phyloP scores from a whole-genome alignment of 2,888 invertebrate species.

The Ectropis crepuscularia region DNA sequence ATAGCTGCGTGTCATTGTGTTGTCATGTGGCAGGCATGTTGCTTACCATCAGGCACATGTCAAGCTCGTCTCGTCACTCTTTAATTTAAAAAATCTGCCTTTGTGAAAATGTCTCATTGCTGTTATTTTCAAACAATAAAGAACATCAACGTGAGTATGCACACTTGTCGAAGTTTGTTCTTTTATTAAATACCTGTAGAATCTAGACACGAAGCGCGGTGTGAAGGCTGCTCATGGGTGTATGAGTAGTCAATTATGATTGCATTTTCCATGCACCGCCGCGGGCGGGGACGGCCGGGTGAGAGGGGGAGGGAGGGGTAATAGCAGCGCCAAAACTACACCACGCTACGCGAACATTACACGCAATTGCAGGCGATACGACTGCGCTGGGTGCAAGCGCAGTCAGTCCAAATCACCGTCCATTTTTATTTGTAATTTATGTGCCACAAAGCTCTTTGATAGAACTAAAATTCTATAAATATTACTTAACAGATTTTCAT shows the following conservation, averaged over 20 bases:
- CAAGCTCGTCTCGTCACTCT: too few species aligned
- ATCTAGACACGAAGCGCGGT: background rate
- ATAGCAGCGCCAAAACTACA: slow-evolving; percentile 45
- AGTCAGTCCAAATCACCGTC: background rate
- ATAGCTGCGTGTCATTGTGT: too few species aligned
- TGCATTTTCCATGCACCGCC: slow-evolving; percentile 28
- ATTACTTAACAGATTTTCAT: too few species aligned
- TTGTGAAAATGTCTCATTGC: too few species aligned
- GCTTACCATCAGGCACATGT: too few species aligned
- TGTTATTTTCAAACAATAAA: too few species aligned
- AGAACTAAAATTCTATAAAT: too few species aligned
- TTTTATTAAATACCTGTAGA: background rate
- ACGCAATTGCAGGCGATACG: slow-evolving; percentile 27
- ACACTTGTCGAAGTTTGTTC: too few species aligned
- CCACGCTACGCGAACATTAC: slow-evolving; percentile 37
- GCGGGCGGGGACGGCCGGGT: slow-evolving; percentile 15
- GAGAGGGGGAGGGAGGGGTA: slow-evolving; percentile 45
- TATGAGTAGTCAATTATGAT: slow-evolving; percentile 29
- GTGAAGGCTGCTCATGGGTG: slow-evolving; percentile 1
- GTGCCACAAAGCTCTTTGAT: too few species aligned
- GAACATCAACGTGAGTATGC: too few species aligned
- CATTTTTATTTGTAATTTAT: background rate
- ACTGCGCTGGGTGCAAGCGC: slow-evolving; percentile 13
- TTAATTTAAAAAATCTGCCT: too few species aligned
- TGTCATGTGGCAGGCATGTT: too few species aligned